Base-by-base conservation (phyloP, 2,113 vertebrate genomes). In the Geococcyx californianus region DNA sequence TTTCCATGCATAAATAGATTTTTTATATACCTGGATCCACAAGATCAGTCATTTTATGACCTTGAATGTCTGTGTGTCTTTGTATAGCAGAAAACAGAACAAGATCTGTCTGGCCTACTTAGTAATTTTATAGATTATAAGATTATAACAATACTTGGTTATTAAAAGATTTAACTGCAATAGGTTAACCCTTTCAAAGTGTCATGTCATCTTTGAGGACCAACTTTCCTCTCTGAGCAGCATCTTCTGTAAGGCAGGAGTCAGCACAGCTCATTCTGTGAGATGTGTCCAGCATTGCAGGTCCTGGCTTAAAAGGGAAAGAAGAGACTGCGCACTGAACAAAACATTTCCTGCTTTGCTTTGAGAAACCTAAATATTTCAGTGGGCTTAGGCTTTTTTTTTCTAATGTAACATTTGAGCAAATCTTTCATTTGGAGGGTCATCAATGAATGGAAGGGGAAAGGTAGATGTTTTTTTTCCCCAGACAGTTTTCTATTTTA, bases 151-250 rank as follows among this genome's bases (percentile, higher is more conserved):
- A 62, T 79, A n/a, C 2, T 52, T n/a, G 42, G 6, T 54, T 76
- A 68, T 78, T 72, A 34, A 33, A 84, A 69, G 36, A 21, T 38
- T 64, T 68, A 62, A 74, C 33, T 42, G 49, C 40, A 68, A 38
- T 16, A 31, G 21, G 25, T 93, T 82, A 96, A 90, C 70, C 78
- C 67, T 88, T 95, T 88, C 45, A 18, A 47, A 36, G n/a, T 62
- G 59, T 47, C 70, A 17, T 1, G 1, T 44, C 33, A 3, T 21
- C 33, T 72, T 60, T 52, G 23, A 1, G 8, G 54, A 56, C 11
- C 19, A 64, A 7, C 5, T 60, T 95, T 70, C 19, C 20, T 52
- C 31, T 58, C 33, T 49, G 20, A 84, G 17, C 1, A 0, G 33
- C n/a, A 38, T 78, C n/a, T 69, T 69, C 49, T 56, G 2, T 38